Base-by-base conservation (phyloP, 2,113 vertebrate genomes). In the Megalops atlanticus region DNA sequence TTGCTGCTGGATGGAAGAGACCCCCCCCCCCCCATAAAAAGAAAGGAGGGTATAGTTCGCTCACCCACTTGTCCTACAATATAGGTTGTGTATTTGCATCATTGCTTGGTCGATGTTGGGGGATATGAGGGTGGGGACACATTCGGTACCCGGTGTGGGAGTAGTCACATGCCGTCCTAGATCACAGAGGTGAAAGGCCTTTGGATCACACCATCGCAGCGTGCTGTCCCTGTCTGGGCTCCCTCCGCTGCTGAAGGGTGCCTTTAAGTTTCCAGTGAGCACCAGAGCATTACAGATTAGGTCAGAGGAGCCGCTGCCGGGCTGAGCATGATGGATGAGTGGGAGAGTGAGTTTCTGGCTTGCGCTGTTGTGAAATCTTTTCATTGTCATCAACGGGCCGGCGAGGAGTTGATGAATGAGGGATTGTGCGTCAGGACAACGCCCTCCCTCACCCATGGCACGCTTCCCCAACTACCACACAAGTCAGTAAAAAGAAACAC, bases 311-410 rank as follows among this genome's bases (percentile, higher is more conserved):
- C 93, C 94, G 96, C 97, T 95, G 95, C 96, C 95, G 92, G 96
- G 95, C 95, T 98, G 97, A 98, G 93, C 96, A 97, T 99, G 98
- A 99, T 99, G 97, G 97, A 99, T 99, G 98, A 98, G 96, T 93
- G 92, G 95, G 95, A 95, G 97, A 98, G 99, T 98, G 97, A 99
- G 96, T 98, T 99, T 99, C 97, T 98, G 97, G 97, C 80, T 91
- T 91, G 92, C 91, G 93, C 95, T 96, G 97, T 97, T 98, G 97
- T 98, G 97, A 98, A 99, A 98, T 99, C 97, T 98, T 99, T 98
- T 98, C 96, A 98, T 98, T 99, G 98, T 99, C 98, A 99, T 97
- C 96, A 95, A 96, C 92, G 94, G 98, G 97, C 96, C 97, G 97
- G 95, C 94, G 96, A 98, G 96, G 93, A 94, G 91, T 96, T 98